Evolutionary conservation across 2,888 invertebrate species (phyloP), one percentile per base, ranked within the genome.

Genomic region (Melanostoma scalare): DNA sequence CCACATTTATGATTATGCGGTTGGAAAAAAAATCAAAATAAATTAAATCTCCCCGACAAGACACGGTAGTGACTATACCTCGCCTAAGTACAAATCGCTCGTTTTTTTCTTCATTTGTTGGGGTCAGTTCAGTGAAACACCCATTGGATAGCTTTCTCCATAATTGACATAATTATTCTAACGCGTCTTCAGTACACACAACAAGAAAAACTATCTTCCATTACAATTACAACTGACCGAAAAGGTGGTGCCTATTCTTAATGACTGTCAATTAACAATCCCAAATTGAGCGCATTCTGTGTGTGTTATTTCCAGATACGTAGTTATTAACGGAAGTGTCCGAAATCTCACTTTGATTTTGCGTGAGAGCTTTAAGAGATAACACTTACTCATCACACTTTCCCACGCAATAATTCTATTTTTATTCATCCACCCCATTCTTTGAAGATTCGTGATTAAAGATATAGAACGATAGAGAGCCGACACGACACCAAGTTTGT

Each of bases 331-430:
- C 46, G 46, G 20, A 61, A 46, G 61, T 61, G 46, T 61, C 46
- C 46, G 46, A 61, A 20, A 61, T 61, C 9, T 36, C 20, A 61
- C 35, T 61, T 46, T 35, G 61, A 46, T 46, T 61, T 61, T 46
- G 61, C 61, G 46, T 61, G 61, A 35, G 61, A 61, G 0, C 36
- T 6, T 0, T 46, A 46, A 46, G 46, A 61, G 10, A 61, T 46
- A 61, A 61, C 46, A 46, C 20, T 20, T 20, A 35, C 44, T 61
- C 44, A 61, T 46, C 4, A 46, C 46, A 61, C 48, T 42, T 81
- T 81, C 76, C 67, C 81, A 81, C 71, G 65, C 67, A 76, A 81
- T 76, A 53, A 67, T 60, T 71, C 55, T 48, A 58, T 52, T 58
- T 42, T 35, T 52, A 4, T 9, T 9, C 8, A 52, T 20, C 10